A percentile compares a stretch with the other conserved stretches of the same genome.
phyloP scores from a whole-genome alignment of 2,113 vertebrate species.

The Micromys minutus region DNA sequence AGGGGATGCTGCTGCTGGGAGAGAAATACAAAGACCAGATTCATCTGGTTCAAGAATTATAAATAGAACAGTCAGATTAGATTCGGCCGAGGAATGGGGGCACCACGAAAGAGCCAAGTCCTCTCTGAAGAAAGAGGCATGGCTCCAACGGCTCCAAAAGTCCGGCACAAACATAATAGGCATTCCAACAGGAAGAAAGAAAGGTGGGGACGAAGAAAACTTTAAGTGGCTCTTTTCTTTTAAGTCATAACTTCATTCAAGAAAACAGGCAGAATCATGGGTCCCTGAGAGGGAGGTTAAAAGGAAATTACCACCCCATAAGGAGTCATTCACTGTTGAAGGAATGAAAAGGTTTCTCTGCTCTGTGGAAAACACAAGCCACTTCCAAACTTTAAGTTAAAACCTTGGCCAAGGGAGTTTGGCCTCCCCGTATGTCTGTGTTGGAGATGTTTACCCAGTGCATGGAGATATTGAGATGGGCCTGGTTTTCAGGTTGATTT shows the following conservation, averaged over 20 bases:
- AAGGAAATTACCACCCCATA: conserved; percentile 76
- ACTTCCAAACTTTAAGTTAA: conserved; percentile 81
- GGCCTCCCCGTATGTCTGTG: conserved; percentile 67
- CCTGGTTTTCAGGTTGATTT: conserved; percentile 68
- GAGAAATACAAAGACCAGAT: conserved; percentile 76
- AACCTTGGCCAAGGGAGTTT: conserved; percentile 68
- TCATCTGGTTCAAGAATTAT: conserved; percentile 76
- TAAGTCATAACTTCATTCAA: conserved; percentile 43
- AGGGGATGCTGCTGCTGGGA: conserved; percentile 74
- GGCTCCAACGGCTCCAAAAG: conserved; percentile 57
- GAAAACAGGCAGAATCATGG: conserved; percentile 70
- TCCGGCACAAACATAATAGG: conserved; percentile 42
- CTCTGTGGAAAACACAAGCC: conserved; percentile 75
- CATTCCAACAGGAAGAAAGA: conserved; percentile 12
- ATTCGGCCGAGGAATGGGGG: conserved; percentile 73
- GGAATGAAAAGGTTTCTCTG: conserved; percentile 78
- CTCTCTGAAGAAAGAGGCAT: conserved; percentile 69
- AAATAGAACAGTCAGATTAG: conserved; percentile 76
- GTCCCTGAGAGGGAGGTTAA: conserved; percentile 71
- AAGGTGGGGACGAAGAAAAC: conserved; percentile 21
- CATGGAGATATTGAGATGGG: conserved; percentile 77
- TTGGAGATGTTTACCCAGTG: conserved; percentile 78
- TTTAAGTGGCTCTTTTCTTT: conserved; percentile 12
- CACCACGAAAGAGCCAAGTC: conserved; percentile 68
- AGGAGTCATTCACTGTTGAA: conserved; percentile 68